phyloP scores from a whole-genome alignment of 1,140 invertebrate genomes.

The Polyergus mexicanus region DNA sequence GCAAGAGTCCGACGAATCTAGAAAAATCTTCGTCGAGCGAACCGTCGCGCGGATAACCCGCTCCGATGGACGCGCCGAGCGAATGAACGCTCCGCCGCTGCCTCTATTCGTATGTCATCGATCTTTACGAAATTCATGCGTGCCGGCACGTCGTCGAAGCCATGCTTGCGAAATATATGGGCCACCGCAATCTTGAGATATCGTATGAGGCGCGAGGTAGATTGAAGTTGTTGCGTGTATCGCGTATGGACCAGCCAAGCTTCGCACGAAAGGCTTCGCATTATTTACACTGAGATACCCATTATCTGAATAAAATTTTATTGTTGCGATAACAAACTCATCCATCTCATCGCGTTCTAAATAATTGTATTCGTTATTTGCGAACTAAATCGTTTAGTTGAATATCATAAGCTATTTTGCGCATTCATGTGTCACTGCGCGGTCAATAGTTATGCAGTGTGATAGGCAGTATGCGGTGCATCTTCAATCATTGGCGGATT shows the following conservation, averaged over 20 bases:
- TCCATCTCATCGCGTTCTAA: no score
- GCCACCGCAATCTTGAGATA: constrained; percentile 37
- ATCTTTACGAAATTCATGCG: constrained; percentile 36
- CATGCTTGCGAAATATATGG: constrained; percentile 34
- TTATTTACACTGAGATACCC: no score
- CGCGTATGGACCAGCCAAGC: not conserved
- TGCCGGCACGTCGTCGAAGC: constrained; percentile 22
- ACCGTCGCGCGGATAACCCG: constrained; percentile 65
- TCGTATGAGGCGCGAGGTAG: constrained; percentile 37
- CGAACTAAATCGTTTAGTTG: no score
- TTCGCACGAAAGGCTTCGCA: constrained; percentile 22
- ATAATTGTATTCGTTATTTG: no score
- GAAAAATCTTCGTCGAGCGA: constrained; percentile 27
- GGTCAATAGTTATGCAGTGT: no score
- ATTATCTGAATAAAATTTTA: no score
- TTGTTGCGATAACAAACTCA: no score
- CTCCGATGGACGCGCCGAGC: constrained; percentile 63
- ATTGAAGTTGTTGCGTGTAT: constrained; percentile 10
- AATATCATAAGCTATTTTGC: no score
- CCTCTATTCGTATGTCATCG: constrained; percentile 21
- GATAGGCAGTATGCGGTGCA: no score
- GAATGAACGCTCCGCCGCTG: constrained; percentile 36
- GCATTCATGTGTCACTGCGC: no score
- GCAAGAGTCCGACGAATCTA: not conserved
- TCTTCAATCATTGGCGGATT: no score